phyloP scores from a whole-genome alignment of 2,888 invertebrate genomes.

The Oxyteleia sp. region DNA sequence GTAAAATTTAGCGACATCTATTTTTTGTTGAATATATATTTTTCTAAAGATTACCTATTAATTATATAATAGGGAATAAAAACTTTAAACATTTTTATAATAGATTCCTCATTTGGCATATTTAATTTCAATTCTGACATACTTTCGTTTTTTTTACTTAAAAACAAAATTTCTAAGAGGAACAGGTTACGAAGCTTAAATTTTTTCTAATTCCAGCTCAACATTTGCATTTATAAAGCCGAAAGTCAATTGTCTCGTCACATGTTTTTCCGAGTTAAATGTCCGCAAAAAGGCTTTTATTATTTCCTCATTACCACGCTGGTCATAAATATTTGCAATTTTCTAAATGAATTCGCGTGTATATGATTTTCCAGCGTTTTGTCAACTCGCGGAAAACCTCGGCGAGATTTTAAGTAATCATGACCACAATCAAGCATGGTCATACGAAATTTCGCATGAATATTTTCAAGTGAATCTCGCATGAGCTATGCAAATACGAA shows the following conservation, averaged over 20 bases:
- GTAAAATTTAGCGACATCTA: too few species aligned
- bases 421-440: conserved; percentile 52
- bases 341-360: conserved; percentile 17
- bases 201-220: too few species aligned
- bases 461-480: conserved; percentile 49
- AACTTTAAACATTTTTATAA: too few species aligned
- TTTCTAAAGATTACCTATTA: too few species aligned
- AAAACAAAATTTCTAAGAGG: too few species aligned
- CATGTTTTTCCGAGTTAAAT: background rate
- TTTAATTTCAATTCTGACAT: too few species aligned
- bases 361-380: conserved; percentile 4
- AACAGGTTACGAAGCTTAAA: too few species aligned
- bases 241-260: background rate
- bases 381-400: conserved; percentile 26
- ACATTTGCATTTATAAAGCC: background rate
- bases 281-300: background rate
- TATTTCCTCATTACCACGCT: background rate
- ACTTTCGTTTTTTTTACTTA: too few species aligned
- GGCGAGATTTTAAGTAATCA: conserved; percentile 51
- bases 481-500: conserved; percentile 63
- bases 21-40: too few species aligned
- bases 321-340: conserved; percentile 6
- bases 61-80: too few species aligned
- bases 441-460: conserved; percentile 48
- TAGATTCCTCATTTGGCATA: too few species aligned